A percentile compares a stretch with the other conserved stretches of the same genome.
Evolutionary conservation across 2,113 vertebrate species (phyloP).

Genomic region (Triplophysa dalaica): DNA sequence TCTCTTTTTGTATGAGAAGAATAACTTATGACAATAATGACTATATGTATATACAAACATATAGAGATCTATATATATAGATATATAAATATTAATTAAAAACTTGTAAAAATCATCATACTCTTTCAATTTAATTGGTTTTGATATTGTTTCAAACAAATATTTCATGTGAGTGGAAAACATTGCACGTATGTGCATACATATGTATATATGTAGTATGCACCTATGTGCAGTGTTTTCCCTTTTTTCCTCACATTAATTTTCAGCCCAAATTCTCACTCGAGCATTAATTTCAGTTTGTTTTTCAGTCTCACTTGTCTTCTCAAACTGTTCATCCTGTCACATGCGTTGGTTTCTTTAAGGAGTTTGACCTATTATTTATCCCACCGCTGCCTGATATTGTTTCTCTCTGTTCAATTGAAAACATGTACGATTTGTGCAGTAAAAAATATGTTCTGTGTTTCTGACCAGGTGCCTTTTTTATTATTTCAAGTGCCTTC

Average conservation of each 20-base stretch:
- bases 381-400: constrained; percentile 64
- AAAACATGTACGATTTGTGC: constrained; percentile 74
- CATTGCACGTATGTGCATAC: not conserved
- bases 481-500: constrained; percentile 21
- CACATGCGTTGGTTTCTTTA: constrained; percentile 58
- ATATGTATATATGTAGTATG: too few species aligned
- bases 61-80: constrained; percentile 66
- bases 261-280: constrained; percentile 41
- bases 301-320: constrained; percentile 57
- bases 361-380: constrained; percentile 59
- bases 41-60: constrained; percentile 72
- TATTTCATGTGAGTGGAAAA: constrained; percentile 61
- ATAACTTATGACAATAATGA: constrained; percentile 63
- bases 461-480: constrained; percentile 26
- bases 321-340: constrained; percentile 52
- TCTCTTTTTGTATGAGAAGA: constrained; percentile 78
- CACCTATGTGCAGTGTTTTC: too few species aligned
- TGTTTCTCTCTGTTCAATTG: constrained; percentile 70
- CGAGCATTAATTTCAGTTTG: constrained; percentile 51
- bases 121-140: constrained; percentile 70
- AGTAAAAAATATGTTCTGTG: constrained; percentile 63
- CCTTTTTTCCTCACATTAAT: constrained; percentile 22
- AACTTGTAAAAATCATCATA: constrained; percentile 69
- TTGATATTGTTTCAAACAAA: constrained; percentile 75
- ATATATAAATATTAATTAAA: constrained; percentile 75